phyloP scores from a whole-genome alignment of 2,797 vertebrate species.

The Melopsittacus undulatus region DNA sequence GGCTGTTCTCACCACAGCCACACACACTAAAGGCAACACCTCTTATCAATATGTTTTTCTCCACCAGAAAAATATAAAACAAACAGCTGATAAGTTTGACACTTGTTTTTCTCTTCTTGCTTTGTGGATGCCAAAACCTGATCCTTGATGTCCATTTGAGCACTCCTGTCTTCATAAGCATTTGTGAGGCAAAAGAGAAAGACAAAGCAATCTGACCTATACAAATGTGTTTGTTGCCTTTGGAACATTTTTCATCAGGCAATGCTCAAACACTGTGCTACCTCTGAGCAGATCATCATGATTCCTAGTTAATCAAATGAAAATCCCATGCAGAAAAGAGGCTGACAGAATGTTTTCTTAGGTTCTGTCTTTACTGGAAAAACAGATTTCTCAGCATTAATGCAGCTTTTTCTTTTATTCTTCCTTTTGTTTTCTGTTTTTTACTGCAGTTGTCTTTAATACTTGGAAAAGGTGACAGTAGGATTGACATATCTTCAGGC shows the following conservation, averaged over 20 bases:
- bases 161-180: background rate
- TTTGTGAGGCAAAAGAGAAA: background rate
- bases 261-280: background rate
- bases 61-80: background rate
- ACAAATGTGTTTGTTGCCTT: background rate
- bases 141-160: background rate
- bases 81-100: background rate
- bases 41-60: background rate
- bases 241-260: background rate
- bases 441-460: background rate
- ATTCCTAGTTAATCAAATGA: background rate
- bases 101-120: background rate
- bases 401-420: background rate
- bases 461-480: background rate
- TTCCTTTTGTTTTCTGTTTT: background rate
- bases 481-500: background rate
- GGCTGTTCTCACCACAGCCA: background rate
- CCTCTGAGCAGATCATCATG: background rate
- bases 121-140: background rate
- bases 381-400: background rate
- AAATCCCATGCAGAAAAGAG: background rate
- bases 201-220: background rate
- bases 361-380: background rate
- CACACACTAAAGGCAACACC: background rate
- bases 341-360: background rate